Evolutionary conservation across 2,888 invertebrate species (phyloP).

Genomic region (Arrhopalites spinosus): DNA sequence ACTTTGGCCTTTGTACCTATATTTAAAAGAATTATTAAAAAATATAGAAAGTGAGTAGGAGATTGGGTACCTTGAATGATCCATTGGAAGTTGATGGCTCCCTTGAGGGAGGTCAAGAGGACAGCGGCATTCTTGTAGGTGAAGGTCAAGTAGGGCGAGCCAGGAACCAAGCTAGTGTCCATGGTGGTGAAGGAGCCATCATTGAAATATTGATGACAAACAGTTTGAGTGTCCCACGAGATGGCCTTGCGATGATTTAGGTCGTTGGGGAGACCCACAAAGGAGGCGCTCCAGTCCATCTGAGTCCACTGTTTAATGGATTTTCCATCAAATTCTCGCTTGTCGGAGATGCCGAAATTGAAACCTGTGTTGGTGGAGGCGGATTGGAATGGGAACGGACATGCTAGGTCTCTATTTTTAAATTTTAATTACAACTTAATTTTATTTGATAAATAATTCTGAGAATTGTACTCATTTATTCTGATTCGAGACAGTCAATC

Average conservation of each 20-base stretch:
- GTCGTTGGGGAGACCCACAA: constrained; percentile 37
- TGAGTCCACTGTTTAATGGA: constrained; percentile 44
- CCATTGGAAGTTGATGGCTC: constrained; percentile 42
- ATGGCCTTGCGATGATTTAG: constrained; percentile 41
- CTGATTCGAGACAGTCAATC: no score
- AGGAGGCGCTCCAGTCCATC: constrained; percentile 39
- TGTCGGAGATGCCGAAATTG: no score
- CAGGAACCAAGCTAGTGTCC: constrained; percentile 48
- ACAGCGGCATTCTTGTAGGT: constrained; percentile 43
- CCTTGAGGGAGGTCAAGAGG: constrained; percentile 41
- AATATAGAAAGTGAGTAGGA: no score
- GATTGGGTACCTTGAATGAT: constrained; percentile 35
- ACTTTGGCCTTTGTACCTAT: constrained; percentile 26
- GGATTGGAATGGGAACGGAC: no score
- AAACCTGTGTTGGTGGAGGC: no score
- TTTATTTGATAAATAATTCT: no score
- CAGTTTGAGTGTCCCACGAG: constrained; percentile 48
- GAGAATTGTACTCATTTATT: no score
- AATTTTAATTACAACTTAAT: no score
- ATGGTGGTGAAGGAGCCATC: no score
- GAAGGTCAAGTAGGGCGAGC: constrained; percentile 51
- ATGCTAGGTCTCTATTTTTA: no score
- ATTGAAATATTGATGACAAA: constrained; percentile 47
- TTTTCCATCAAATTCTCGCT: no score
- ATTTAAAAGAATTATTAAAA: no score